A percentile compares a stretch with the other conserved stretches of the same genome.
phyloP scores from a whole-genome alignment of 2,113 vertebrate genomes.

The Phylloscopus whistleri region DNA sequence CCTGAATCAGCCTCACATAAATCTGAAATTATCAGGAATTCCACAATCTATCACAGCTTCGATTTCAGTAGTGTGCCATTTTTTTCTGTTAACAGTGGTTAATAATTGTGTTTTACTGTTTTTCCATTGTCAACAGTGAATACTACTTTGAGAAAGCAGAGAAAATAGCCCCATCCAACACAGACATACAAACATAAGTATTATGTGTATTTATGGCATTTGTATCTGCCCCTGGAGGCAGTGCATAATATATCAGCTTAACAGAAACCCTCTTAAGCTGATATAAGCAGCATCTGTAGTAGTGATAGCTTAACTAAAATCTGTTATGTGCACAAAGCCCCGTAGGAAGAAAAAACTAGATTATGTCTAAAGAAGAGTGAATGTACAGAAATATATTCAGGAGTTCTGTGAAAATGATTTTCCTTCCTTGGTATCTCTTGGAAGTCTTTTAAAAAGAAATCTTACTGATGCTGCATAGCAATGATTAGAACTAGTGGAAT shows the following conservation, averaged over 20 bases:
- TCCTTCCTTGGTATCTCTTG: not conserved
- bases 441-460: not conserved
- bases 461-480: not conserved
- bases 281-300: not conserved
- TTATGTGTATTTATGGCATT: not conserved
- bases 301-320: not conserved
- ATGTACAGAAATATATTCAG: not conserved
- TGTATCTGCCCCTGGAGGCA: not conserved
- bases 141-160: not conserved
- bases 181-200: not conserved
- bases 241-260: not conserved
- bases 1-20: not conserved
- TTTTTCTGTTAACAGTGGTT: not conserved
- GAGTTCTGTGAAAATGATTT: not conserved
- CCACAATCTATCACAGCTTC: not conserved
- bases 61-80: not conserved
- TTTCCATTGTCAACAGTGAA: not conserved
- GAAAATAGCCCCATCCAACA: not conserved
- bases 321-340: not conserved
- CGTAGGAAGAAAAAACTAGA: not conserved
- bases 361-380: not conserved
- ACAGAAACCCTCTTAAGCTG: not conserved
- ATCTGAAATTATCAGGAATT: not conserved
- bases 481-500: not conserved
- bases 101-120: not conserved